Percentiles rank a stretch among this genome's conserved stretches.
Evolutionary conservation across 2,797 vertebrate genomes (phyloP).

Genomic region (Sebastiscus albofasciatus): DNA sequence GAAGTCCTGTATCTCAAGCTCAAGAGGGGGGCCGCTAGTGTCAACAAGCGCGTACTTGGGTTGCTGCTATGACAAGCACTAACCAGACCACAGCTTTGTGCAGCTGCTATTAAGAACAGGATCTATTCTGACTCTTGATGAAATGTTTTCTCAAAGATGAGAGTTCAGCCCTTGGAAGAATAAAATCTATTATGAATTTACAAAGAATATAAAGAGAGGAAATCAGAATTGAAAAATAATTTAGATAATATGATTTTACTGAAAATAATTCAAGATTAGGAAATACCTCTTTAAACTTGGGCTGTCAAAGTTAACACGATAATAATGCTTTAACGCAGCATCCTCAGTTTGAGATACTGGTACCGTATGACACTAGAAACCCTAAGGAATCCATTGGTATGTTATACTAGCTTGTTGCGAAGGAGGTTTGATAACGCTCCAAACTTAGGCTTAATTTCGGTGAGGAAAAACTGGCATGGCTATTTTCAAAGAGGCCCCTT

Average conservation of each 20-base stretch:
- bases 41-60: not conserved
- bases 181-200: not conserved
- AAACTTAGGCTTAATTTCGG: no score
- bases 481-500: no score
- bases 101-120: not conserved
- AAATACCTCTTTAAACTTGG: not conserved
- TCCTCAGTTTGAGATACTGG: no score
- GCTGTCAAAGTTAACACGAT: no score
- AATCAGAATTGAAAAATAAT: not conserved
- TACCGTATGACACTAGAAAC: no score
- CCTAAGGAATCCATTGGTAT: no score
- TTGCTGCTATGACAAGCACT: not conserved
- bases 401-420: rapidly evolving
- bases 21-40: not conserved
- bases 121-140: not conserved
- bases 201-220: not conserved
- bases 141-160: not conserved
- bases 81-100: not conserved
- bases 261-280: not conserved
- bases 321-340: no score
- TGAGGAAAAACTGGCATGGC: no score
- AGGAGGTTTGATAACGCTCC: no score
- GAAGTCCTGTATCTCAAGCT: not conserved
- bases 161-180: not conserved
- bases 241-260: not conserved